These are phyloP conservation scores for Sericinus montela DNA, from an alignment of 2,888 invertebrate genomes.

Conservation along the genomic window DNA sequence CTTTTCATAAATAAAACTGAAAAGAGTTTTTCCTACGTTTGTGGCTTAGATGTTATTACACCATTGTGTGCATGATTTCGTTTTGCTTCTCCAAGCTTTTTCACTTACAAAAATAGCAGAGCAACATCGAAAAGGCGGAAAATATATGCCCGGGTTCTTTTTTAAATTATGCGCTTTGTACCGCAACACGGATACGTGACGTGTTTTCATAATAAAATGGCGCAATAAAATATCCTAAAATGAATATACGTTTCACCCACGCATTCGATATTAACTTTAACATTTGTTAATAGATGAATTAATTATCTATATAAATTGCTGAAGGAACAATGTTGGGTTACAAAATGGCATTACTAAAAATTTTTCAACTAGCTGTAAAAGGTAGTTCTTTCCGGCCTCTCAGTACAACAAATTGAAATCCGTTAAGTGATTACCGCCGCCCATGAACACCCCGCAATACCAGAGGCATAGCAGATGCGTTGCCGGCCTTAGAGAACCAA, in stretches of 20 bases:
- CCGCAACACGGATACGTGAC: slow-evolving; percentile 8
- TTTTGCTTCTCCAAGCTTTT: slow-evolving; percentile 11
- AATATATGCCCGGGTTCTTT: slow-evolving; percentile 9
- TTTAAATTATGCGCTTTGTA: slow-evolving; percentile 14
- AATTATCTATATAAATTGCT: too few species aligned
- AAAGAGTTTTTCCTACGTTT: slow-evolving; percentile 9
- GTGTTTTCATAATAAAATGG: slow-evolving; percentile 6
- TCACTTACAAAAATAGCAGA: slow-evolving; percentile 10
- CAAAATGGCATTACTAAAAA: too few species aligned
- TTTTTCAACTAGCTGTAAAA: too few species aligned
- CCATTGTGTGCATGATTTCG: slow-evolving; percentile 14
- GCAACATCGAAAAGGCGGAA: slow-evolving; percentile 16
- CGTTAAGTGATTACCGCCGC: too few species aligned
- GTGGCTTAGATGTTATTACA: slow-evolving; percentile 15
- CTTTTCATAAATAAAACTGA: slow-evolving; percentile 8
- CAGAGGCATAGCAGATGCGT: too few species aligned
- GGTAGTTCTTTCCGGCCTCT: too few species aligned
- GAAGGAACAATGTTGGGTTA: too few species aligned
- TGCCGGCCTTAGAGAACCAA: too few species aligned
- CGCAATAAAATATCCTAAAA: not conserved
- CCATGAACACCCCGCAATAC: too few species aligned
- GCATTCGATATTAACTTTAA: not conserved
- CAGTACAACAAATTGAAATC: too few species aligned
- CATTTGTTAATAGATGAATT: not conserved
- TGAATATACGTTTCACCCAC: not conserved